phyloP scores from a whole-genome alignment of 2,888 invertebrate genomes.

The Eremobia ochroleuca region DNA sequence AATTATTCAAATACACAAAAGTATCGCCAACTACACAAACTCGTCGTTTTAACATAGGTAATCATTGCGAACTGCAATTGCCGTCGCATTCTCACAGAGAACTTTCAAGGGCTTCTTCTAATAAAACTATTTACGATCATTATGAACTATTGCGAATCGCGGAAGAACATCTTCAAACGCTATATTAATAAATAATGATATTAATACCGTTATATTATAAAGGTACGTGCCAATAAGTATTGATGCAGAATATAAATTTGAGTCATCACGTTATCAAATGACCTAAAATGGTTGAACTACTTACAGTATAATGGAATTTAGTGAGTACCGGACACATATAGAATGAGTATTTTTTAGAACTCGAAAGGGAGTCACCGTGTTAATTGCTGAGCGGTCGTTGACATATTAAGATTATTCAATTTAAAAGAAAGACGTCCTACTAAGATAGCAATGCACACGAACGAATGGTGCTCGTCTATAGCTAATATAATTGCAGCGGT shows the following conservation, averaged over 20 bases:
- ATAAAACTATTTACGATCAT: constrained; percentile 4
- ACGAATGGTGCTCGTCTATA: constrained; percentile 13
- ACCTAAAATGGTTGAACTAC: constrained; percentile 76
- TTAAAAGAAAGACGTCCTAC: constrained; percentile 61
- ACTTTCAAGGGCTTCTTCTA: constrained; percentile 11
- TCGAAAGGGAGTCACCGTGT: constrained; percentile 85
- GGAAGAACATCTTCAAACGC: background rate
- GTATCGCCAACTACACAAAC: background rate
- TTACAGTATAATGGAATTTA: constrained; percentile 72
- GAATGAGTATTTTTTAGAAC: constrained; percentile 77
- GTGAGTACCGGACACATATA: constrained; percentile 72
- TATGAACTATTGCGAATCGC: background rate
- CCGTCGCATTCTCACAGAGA: background rate
- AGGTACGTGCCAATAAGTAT: constrained; percentile 19
- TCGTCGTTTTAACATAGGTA: constrained; percentile 17
- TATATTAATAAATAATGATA: constrained; percentile 7
- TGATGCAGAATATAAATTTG: constrained; percentile 48
- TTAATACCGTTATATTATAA: constrained; percentile 11
- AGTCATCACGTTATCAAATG: constrained; percentile 73
- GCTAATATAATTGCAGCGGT: constrained; percentile 30
- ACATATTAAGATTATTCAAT: constrained; percentile 77
- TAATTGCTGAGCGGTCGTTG: constrained; percentile 84
- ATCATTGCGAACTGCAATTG: constrained; percentile 7
- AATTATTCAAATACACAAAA: constrained; percentile 33
- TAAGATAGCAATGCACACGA: constrained; percentile 35